A percentile compares a stretch with the other conserved stretches of the same genome.
phyloP scores from a whole-genome alignment of 2,888 invertebrate genomes.

The Microplitis deprimator region DNA sequence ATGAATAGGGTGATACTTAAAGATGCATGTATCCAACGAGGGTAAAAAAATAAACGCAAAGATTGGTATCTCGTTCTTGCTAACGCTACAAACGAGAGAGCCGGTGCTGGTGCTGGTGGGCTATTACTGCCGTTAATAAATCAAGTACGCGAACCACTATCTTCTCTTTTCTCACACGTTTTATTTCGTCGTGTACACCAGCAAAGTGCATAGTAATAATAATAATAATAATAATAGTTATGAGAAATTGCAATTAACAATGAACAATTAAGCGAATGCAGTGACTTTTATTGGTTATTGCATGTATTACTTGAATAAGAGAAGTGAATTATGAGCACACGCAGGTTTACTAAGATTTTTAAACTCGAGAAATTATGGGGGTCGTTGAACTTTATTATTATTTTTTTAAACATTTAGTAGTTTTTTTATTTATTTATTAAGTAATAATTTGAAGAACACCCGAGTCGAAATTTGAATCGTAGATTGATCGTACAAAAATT shows the following conservation, averaged over 20 bases:
- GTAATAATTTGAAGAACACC: no score
- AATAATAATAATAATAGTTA: background rate
- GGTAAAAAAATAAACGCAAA: conserved; percentile 19
- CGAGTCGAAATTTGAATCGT: no score
- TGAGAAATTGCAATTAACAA: conserved; percentile 19
- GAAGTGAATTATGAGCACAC: conserved; percentile 35
- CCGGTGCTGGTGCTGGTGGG: conserved; percentile 48
- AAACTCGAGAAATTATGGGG: background rate
- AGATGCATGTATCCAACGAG: background rate
- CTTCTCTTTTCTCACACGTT: conserved; percentile 30
- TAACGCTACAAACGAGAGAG: conserved; percentile 46
- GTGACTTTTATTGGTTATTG: conserved; percentile 51
- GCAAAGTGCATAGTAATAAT: background rate
- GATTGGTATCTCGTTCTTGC: conserved; percentile 39
- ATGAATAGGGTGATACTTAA: conserved; percentile 14
- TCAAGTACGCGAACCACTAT: conserved; percentile 52
- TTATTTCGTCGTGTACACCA: conserved; percentile 32
- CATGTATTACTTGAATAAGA: conserved; percentile 28
- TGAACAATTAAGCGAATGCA: conserved; percentile 49
- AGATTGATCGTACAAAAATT: no score
- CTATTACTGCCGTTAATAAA: conserved; percentile 63
- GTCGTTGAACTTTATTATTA: background rate
- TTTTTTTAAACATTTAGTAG: background rate
- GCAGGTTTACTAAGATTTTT: conserved; percentile 26
- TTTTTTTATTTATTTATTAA: background rate